Evolutionary conservation across 2,888 invertebrate genomes (phyloP).

Genomic region (Myopa tessellatipennis): DNA sequence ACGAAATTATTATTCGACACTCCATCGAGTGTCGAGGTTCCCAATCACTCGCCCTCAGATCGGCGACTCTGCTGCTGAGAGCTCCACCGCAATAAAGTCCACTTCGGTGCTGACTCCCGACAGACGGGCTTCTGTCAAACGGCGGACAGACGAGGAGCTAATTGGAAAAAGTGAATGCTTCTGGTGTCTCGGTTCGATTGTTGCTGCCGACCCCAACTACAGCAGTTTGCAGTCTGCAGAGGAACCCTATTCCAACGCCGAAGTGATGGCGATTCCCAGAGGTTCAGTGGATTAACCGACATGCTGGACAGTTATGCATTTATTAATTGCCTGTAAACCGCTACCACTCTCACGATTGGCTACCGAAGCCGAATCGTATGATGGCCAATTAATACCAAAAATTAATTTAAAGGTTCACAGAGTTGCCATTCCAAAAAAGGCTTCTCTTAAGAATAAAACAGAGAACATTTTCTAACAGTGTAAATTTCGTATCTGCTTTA

Average conservation of each 20-base stretch:
- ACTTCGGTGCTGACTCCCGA: background rate
- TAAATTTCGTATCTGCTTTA: too few relatives aligned
- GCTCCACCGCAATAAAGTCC: too few relatives aligned
- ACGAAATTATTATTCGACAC: too few relatives aligned
- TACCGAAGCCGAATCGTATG: too few relatives aligned
- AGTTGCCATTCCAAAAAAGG: background rate
- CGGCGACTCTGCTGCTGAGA: too few relatives aligned
- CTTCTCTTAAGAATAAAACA: background rate
- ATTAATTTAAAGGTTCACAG: background rate
- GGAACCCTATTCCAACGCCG: too few relatives aligned
- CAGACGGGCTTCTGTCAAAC: background rate
- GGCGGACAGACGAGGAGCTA: background rate
- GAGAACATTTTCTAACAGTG: too few relatives aligned
- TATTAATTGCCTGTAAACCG: background rate
- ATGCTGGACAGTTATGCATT: background rate
- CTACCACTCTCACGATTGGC: background rate
- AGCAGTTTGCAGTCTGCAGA: background rate
- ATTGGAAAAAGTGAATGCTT: slow-evolving; percentile 12
- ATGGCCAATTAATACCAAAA: too few relatives aligned
- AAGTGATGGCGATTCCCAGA: background rate
- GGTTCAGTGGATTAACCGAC: background rate
- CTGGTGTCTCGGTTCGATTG: background rate
- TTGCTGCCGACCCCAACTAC: background rate
- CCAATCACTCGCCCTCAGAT: too few relatives aligned
- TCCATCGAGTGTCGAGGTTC: too few relatives aligned